phyloP scores from a whole-genome alignment of 2,113 vertebrate species.

The Engystomops pustulosus region DNA sequence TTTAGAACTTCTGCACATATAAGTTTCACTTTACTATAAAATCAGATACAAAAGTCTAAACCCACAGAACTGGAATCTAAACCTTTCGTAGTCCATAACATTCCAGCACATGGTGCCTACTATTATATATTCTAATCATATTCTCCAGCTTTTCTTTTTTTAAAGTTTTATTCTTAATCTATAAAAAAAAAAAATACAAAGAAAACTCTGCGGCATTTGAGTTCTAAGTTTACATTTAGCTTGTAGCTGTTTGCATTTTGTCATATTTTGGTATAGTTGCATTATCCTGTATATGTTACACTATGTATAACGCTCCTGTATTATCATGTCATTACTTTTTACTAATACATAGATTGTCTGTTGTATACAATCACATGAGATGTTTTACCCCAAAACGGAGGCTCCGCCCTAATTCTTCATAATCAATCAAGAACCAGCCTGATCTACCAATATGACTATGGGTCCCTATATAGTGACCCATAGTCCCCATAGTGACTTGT shows the following conservation, averaged over 20 bases:
- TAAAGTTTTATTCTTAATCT: background rate
- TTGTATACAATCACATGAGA: background rate
- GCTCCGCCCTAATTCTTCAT: too few relatives aligned
- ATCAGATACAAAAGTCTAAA: too few relatives aligned
- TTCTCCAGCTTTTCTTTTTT: background rate
- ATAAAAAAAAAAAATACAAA: background rate
- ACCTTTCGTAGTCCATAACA: background rate
- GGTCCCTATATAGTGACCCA: too few relatives aligned
- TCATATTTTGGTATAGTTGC: slow-evolving; percentile 6
- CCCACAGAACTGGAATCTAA: too few relatives aligned
- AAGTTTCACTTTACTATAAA: too few relatives aligned
- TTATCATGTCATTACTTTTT: slow-evolving; percentile 44
- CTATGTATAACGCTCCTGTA: slow-evolving; percentile 20
- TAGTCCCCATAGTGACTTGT: too few relatives aligned
- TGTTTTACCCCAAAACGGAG: background rate
- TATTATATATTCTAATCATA: background rate
- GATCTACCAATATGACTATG: background rate
- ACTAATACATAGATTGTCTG: slow-evolving; percentile 37
- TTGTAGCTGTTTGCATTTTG: background rate
- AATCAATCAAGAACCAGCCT: background rate
- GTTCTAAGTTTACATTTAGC: slow-evolving; percentile 32
- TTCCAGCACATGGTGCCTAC: background rate
- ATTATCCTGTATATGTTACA: background rate
- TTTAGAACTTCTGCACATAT: too few relatives aligned
- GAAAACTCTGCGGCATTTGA: slow-evolving; percentile 6